Base-by-base conservation (phyloP, 1,140 invertebrate genomes). In the Brachionus plicatilis region DNA sequence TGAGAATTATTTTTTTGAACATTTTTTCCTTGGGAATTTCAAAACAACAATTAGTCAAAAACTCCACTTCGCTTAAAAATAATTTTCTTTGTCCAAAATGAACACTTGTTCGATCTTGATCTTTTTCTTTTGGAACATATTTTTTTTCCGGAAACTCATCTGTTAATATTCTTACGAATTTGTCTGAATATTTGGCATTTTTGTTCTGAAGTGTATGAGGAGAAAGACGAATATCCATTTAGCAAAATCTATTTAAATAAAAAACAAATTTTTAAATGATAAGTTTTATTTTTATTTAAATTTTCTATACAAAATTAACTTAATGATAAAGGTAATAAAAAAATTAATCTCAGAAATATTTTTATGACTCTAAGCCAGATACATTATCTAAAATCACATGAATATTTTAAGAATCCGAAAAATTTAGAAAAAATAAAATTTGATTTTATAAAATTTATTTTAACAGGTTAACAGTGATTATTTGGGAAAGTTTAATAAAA, bases 11-110 rank as follows among this genome's bases (percentile, higher is more conserved):
- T 72, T 72, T 72, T 43, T 72, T 72, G 20, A 41, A 43, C n/a
- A 43, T 4, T 43, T 72, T 43, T 8, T 29, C 6, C 14, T 27
- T 53, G 0, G 24, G 24, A 53, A 33, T 17, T 53, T 78, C 45
- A n/a, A 12, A 4, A 78, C 45, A 50, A 53, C 14, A 41, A 33
- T 27, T 78, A 2, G 75, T 56, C 27, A 78, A 27, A 53, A 78
- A 78, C n/a, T 78, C 75, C 20, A 78, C 47, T 78, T 78, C 75
- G n/a, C 45, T 53, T 78, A 78, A 53, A 78, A 78, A 53, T 14
- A 78, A 53, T 33, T 78, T 78, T 56, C 75, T 53, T 53, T 78
- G 75, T 17, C 75, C 75, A 50, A 24, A 78, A 53, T 78, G 75
- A 33, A 53, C 45, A n/a, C 24, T 78, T 33, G 75, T 53, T 72